Evolutionary conservation across 2,888 invertebrate genomes (phyloP).

Genomic region (Peribatodes rhomboidaria): DNA sequence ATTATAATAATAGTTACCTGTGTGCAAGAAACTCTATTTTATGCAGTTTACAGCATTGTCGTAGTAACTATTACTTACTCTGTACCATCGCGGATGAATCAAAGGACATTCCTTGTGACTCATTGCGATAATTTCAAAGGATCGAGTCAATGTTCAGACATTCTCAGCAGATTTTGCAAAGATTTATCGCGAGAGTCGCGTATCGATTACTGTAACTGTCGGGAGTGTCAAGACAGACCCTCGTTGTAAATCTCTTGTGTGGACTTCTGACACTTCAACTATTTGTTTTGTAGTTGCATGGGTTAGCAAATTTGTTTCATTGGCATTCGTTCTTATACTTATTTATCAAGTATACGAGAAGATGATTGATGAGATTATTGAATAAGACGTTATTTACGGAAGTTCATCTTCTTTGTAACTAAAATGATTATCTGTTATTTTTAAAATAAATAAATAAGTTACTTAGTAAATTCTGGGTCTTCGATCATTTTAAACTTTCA

Average conservation of each 20-base stretch:
- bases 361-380: too few species aligned
- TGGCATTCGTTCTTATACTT: too few species aligned
- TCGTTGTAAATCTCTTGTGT: constrained; percentile 5
- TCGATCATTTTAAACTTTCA: too few species aligned
- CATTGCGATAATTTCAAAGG: constrained; percentile 66
- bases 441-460: too few species aligned
- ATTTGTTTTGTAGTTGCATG: too few species aligned
- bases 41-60: not conserved
- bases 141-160: constrained; percentile 56
- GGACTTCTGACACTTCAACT: not conserved
- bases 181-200: constrained; percentile 13
- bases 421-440: too few species aligned
- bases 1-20: not conserved
- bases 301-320: too few species aligned
- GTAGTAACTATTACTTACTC: not conserved
- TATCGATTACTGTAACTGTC: constrained; percentile 20
- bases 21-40: not conserved
- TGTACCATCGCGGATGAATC: constrained; percentile 57
- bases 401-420: too few species aligned
- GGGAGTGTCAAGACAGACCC: not conserved
- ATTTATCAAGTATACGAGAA: too few species aligned
- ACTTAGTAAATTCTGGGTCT: too few species aligned
- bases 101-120: constrained; percentile 74
- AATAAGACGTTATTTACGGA: too few species aligned
- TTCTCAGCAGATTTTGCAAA: constrained; percentile 42